Evolutionary conservation across 64 coral and sea anemone genomes (phyloP), one percentile per base, ranked within the genome.

Genomic region (Stichodactyla helianthus): DNA sequence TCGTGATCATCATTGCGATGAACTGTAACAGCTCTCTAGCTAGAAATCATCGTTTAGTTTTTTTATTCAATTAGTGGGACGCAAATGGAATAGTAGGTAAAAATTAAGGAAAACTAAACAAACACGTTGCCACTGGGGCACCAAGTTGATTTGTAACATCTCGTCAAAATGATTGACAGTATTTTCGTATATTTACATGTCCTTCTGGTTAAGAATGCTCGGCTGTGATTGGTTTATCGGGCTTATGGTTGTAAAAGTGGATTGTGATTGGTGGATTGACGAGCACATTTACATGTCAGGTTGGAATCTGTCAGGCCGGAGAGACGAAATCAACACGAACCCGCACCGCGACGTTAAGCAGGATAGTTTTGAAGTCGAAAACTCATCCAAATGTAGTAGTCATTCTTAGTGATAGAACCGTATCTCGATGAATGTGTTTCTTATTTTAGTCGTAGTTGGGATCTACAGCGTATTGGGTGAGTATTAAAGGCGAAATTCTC

Each of bases 141-240:
- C 19, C n/a, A 22, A 68, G 19, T 5, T 6, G 17, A 74, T 74
- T 74, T 74, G 25, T 74, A 74, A 74, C 68, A 81, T n/a, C 83
- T 84, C 83, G 56, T 62, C 82, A 84, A 84, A 10, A 62, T 84
- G 83, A 84, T 63, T 84, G 83, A 84, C 83, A 84, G 56, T 18
- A 0, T 58, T 63, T 55, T 58, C 5, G 55, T 84, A 84, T 55
- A 84, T 84, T 54, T 84, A 60, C 55, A 82, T 82, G 79, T 82
- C 79, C 17, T 77, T 13, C 6, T 54, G 51, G 59, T 84, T 84
- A 60, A 62, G 55, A 60, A 60, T 84, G 23, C 59, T 20, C 44
- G 26, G 0, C 7, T 5, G 9, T 84, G 83, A 84, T 84, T 84
- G 83, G 83, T 51, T n/a, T 4, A 19, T 61, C 4, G 3, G 27